Base-by-base conservation (phyloP, 2,888 invertebrate genomes). In the Parascotia fuliginaria region DNA sequence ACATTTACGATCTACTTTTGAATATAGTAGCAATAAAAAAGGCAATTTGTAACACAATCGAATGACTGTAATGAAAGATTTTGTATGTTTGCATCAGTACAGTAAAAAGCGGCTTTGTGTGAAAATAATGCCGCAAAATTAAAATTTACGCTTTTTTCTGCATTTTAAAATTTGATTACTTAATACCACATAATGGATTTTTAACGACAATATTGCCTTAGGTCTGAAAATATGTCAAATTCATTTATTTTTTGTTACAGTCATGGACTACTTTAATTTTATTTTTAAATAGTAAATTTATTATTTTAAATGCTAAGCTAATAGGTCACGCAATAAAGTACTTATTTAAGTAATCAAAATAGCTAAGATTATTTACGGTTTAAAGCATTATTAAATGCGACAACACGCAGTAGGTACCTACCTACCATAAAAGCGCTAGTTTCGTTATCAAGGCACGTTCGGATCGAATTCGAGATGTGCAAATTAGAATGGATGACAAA, bases 41-140 rank as follows among this genome's bases (percentile, higher is more conserved):
- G 52, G 45, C 44, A 42, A 60, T 65, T 65, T 48, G 42, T 42
- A 52, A 27, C 33, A 53, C 52, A 60, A 58, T 59, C 45, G 42
- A 54, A 33, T 40, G 32, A 39, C 29, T 41, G 19, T 47, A 61
- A 58, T 56, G 42, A 42, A 46, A 59, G 42, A 37, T 60, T 63
- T 72, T 55, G 40, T 59, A 39, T 49, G 36, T 57, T 45, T 50
- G 32, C 53, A 24, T 16, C 24, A 43, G 27, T 47, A 12, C 19
- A 6, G 37, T 47, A 49, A 52, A 36, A 56, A 39, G 9, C 9
- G 32, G 29, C 14, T 49, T 55, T 44, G 44, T 52, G 36, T 16
- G n/a, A 37, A 49, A 42, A 45, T 42, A 52, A 43, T 42, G 33
- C 7, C 15, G 28, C 22, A 11, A 36, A 19, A 37, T 39, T n/a